Conservation (phyloP, 2,113 vertebrate species). For the Orycteropus afer region DNA sequence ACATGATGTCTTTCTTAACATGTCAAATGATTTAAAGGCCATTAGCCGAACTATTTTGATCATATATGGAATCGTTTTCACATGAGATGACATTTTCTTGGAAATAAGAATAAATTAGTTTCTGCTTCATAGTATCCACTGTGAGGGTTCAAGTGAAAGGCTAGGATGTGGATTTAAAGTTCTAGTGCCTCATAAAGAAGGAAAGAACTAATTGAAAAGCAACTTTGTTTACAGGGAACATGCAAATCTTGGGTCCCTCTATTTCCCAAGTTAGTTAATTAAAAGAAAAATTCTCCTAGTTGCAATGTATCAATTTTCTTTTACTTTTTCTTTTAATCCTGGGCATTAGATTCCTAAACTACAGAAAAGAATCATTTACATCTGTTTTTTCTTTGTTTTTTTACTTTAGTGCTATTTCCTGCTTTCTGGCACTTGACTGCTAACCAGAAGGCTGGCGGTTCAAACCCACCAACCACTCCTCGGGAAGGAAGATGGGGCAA, state of each 20-base stretch:
- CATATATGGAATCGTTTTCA: neutral
- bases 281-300: neutral
- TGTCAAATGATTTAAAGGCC: neutral
- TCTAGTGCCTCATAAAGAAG: neutral
- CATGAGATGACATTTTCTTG: neutral
- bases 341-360: neutral
- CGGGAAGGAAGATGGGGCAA: too few relatives aligned
- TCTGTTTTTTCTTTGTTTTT: neutral
- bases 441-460: too few relatives aligned
- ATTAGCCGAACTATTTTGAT: neutral
- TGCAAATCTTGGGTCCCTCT: neutral
- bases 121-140: neutral
- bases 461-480: too few relatives aligned
- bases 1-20: neutral
- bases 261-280: slow-evolving; percentile 42
- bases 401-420: neutral
- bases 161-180: neutral
- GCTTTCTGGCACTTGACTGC: too few relatives aligned
- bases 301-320: slow-evolving; percentile 38
- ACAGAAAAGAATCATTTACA: neutral
- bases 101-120: neutral
- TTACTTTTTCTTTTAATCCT: slow-evolving; percentile 2
- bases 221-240: neutral
- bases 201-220: slow-evolving; percentile 37
- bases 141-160: neutral